Evolutionary conservation across 2,888 invertebrate genomes (phyloP).

Genomic region (Gandaritis pyraliata): DNA sequence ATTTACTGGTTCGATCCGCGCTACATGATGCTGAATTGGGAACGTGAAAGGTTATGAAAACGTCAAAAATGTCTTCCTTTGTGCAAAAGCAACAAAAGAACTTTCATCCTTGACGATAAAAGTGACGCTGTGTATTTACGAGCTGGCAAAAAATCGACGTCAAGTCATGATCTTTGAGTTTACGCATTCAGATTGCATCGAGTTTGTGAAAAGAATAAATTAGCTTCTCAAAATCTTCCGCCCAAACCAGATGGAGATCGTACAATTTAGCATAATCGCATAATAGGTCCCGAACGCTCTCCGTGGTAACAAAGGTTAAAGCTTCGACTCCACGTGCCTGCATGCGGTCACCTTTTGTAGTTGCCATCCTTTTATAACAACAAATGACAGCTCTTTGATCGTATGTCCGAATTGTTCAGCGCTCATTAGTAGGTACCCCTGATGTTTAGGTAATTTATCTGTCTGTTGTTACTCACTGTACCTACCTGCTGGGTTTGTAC

Average conservation of each 20-base stretch:
- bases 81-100: constrained; percentile 22
- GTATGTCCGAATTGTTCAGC: too few relatives aligned
- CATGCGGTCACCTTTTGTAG: not conserved
- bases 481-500: too few relatives aligned
- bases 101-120: constrained; percentile 26
- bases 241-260: constrained; percentile 48
- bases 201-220: constrained; percentile 58
- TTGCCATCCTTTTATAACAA: too few relatives aligned
- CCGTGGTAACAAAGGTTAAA: constrained; percentile 58
- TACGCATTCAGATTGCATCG: constrained; percentile 25
- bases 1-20: constrained; percentile 15
- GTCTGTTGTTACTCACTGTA: too few relatives aligned
- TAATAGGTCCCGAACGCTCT: constrained; percentile 54
- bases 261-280: constrained; percentile 59
- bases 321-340: not conserved
- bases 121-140: constrained; percentile 21
- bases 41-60: constrained; percentile 12
- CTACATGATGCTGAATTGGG: constrained; percentile 3
- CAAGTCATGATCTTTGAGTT: constrained; percentile 31
- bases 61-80: constrained; percentile 23
- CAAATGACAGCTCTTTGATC: too few relatives aligned
- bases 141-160: constrained; percentile 36
- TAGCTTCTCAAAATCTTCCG: constrained; percentile 41
- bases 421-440: too few relatives aligned
- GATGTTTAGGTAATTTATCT: too few relatives aligned